phyloP scores from a whole-genome alignment of 2,113 vertebrate genomes.

The Urocynchramus pylzowi region DNA sequence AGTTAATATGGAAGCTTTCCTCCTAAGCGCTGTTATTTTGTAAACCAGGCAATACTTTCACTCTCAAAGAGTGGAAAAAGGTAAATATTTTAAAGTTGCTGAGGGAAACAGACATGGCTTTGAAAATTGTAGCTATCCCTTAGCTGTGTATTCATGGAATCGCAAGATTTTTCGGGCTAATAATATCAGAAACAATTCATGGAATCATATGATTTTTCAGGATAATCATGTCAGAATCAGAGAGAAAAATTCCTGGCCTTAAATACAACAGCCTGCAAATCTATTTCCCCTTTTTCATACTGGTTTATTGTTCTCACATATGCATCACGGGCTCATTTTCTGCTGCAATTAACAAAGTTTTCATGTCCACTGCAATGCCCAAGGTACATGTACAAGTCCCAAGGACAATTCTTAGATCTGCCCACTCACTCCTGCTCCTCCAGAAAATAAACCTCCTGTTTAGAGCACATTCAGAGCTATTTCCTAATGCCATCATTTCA shows the following conservation, averaged over 20 bases:
- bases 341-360: background rate
- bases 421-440: background rate
- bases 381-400: fast-evolving
- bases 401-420: background rate
- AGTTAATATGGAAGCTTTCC: background rate
- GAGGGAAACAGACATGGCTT: background rate
- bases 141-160: background rate
- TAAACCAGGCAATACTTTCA: background rate
- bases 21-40: background rate
- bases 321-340: background rate
- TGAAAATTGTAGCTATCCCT: background rate
- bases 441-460: background rate
- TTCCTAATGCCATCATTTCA: background rate
- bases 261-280: background rate
- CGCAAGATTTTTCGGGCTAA: fast-evolving
- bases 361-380: no score
- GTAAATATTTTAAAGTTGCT: background rate
- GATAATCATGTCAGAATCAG: background rate
- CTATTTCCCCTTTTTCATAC: background rate
- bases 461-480: fast-evolving
- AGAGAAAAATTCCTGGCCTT: background rate
- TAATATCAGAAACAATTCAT: background rate
- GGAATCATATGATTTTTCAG: background rate
- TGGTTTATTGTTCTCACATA: background rate
- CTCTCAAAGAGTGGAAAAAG: background rate